Base-by-base conservation (phyloP, 2,797 vertebrate genomes). In the Florisuga fusca region DNA sequence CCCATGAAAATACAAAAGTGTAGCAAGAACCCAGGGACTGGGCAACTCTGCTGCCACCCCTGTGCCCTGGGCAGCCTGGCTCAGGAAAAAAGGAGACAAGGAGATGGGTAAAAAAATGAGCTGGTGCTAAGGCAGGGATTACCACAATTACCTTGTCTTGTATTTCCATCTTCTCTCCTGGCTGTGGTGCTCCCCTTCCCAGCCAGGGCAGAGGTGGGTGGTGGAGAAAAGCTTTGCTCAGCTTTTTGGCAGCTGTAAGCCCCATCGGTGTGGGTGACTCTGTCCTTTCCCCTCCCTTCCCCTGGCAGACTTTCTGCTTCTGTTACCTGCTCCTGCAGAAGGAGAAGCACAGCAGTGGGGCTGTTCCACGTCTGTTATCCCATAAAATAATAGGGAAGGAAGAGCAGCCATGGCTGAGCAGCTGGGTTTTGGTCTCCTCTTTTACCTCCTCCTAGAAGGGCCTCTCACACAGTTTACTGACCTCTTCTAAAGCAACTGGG, bases 311-410 rank as follows among this genome's bases (percentile, higher is more conserved):
- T 36, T 82, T 41, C 68, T 66, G 72, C 71, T 43, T 22, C 64
- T 8, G 22, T 4, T 4, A 5, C 25, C 19, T 9, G 0, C n/a
- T 46, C 21, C 0, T 1, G 0, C 2, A n/a, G 7, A 7, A 12
- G 84, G 93, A 27, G 2, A 1, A 0, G 1, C 1, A 12, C 27
- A 22, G 6, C 66, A 4, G 26, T 0, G 27, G 54, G 63, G 77
- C 79, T 61, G 82, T 63, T 58, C 57, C 33, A 1, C 1, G 0
- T 0, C 77, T 12, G 1, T 2, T 2, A 8, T 1, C 75, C 84
- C 68, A 6, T 78, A 4, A 5, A 61, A 18, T 4, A 6, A 46
- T 3, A 8, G 55, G 67, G 55, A 41, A 68, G 46, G 92, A 46
- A 10, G 45, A 53, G 90, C 76, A 86, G 77, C 26, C 67, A 29